Evolutionary conservation across 2,797 vertebrate species (phyloP).

Genomic region (Acipenser oxyrinchus): DNA sequence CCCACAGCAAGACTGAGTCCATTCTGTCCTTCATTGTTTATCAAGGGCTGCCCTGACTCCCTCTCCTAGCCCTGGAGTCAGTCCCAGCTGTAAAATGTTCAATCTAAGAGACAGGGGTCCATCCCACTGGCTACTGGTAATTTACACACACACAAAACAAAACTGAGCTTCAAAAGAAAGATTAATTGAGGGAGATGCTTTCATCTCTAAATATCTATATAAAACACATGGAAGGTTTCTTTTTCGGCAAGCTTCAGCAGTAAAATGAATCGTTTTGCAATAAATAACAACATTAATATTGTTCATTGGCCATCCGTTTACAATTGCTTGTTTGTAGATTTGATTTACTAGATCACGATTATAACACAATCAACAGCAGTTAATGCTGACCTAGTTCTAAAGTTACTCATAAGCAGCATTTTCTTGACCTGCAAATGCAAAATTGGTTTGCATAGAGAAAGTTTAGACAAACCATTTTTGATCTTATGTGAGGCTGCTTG

Average conservation of each 20-base stretch:
- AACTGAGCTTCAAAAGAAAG: not conserved
- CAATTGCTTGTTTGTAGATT: no score
- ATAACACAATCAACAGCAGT: no score
- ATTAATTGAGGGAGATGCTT: not conserved
- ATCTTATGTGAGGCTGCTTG: not conserved
- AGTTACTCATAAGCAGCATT: no score
- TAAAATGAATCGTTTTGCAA: not conserved
- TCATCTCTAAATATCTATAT: not conserved
- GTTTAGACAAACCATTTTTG: not conserved
- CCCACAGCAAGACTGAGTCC: slow-evolving; percentile 39
- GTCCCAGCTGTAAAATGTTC: slow-evolving; percentile 48
- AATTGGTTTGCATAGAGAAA: not conserved
- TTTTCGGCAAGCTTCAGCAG: not conserved
- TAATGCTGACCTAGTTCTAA: no score
- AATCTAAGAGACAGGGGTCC: slow-evolving; percentile 38
- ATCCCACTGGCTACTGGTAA: slow-evolving; percentile 39
- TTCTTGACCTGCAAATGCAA: no score
- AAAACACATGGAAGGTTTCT: not conserved
- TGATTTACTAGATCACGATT: no score
- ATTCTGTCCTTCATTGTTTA: slow-evolving; percentile 48
- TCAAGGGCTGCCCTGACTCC: slow-evolving; percentile 38
- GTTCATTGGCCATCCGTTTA: no score
- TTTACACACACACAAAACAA: not conserved
- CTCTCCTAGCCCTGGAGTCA: slow-evolving; percentile 31
- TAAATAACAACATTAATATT: not conserved